These are phyloP conservation scores for Hydriomena furcata DNA, from an alignment of 2,888 invertebrate genomes.

Conservation along the genomic window DNA sequence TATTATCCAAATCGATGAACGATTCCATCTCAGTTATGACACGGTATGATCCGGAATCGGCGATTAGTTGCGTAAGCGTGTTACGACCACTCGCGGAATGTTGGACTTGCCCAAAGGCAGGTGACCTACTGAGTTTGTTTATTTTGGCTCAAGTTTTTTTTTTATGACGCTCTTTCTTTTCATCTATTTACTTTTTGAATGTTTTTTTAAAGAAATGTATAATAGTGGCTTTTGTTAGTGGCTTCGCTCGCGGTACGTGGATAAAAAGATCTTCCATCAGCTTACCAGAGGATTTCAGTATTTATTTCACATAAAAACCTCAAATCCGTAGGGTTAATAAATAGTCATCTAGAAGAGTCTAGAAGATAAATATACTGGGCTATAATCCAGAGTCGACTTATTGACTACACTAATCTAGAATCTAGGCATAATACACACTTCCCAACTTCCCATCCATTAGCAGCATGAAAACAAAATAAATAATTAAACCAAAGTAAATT, in stretches of 20 bases:
- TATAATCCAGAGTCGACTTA: too few relatives aligned
- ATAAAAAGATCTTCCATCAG: too few relatives aligned
- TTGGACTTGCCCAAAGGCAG: constrained; percentile 8
- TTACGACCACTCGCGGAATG: constrained; percentile 10
- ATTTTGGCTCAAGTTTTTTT: neutral
- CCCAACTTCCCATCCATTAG: neutral
- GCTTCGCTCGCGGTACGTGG: too few relatives aligned
- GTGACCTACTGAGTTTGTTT: constrained; percentile 6
- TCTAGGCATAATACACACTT: neutral
- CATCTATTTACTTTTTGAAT: too few relatives aligned
- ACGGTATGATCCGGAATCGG: constrained; percentile 11
- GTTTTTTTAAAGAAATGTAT: too few relatives aligned
- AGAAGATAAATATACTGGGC: too few relatives aligned
- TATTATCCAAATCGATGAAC: constrained; percentile 9
- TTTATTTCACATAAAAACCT: too few relatives aligned
- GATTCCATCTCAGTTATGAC: constrained; percentile 14
- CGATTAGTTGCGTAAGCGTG: constrained; percentile 17
- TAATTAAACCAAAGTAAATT: constrained; percentile 9
- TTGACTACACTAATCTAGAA: too few relatives aligned
- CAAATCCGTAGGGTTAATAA: too few relatives aligned
- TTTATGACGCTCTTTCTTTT: neutral
- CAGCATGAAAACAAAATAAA: constrained; percentile 4
- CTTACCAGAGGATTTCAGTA: too few relatives aligned
- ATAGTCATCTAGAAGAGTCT: too few relatives aligned
- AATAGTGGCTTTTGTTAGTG: too few relatives aligned